Evolutionary conservation across 2,113 vertebrate genomes (phyloP).

Genomic region (Esox niger): DNA sequence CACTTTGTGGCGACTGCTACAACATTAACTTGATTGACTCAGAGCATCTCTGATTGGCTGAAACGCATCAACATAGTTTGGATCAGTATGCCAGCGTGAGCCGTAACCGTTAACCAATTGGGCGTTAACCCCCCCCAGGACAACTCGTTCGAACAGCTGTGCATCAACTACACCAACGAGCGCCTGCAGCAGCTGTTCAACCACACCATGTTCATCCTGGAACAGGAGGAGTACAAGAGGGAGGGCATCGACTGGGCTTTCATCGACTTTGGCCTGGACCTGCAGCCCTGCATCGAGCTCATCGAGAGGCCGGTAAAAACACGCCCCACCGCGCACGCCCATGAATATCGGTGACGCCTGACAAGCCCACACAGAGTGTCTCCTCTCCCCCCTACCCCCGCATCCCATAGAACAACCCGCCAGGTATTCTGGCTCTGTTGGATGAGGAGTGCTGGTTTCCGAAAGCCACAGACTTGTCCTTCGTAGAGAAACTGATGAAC

Average conservation of each 20-base stretch:
- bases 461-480: constrained; percentile 89
- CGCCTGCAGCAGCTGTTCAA: constrained; percentile 98
- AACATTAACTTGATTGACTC: too few species aligned
- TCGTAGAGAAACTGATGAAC: constrained; percentile 87
- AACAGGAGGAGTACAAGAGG: constrained; percentile 95
- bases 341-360: neutral
- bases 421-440: constrained; percentile 90
- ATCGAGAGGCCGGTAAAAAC: constrained; percentile 87
- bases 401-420: constrained; percentile 95
- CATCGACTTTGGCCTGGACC: constrained; percentile 94
- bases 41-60: too few species aligned
- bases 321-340: neutral
- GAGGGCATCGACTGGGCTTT: constrained; percentile 97
- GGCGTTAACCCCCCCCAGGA: constrained; percentile 65
- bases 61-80: too few species aligned
- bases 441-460: constrained; percentile 99
- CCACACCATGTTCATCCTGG: constrained; percentile 97
- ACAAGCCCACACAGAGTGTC: neutral
- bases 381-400: neutral
- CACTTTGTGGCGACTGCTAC: too few species aligned
- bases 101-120: neutral
- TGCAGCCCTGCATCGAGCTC: constrained; percentile 95
- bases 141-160: constrained; percentile 96
- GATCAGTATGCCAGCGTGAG: too few species aligned
- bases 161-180: constrained; percentile 98